Conservation (phyloP, 2,888 invertebrate species). For the Tipula confusa region DNA sequence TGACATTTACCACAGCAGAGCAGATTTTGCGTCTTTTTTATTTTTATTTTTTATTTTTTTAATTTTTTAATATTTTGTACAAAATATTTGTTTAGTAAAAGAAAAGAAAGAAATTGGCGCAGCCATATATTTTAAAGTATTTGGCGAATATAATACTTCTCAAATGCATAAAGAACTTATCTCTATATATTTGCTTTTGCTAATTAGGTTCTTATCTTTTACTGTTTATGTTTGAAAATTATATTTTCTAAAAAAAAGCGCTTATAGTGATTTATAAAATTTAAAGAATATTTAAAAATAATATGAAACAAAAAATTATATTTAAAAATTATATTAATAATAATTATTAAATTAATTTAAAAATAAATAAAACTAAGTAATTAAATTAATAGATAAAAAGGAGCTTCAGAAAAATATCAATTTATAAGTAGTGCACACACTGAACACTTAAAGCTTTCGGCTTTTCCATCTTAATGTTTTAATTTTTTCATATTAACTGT, state of each 20-base stretch:
- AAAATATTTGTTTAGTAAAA: background rate
- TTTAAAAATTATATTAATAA: background rate
- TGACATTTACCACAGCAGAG: constrained; percentile 53
- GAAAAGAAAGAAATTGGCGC: background rate
- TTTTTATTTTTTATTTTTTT: background rate
- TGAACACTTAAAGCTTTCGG: constrained; percentile 40
- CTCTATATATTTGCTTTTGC: background rate
- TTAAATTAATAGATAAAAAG: constrained; percentile 37
- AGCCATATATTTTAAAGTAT: background rate
- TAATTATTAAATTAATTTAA: background rate
- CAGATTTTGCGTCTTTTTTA: constrained; percentile 37
- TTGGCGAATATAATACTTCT: background rate
- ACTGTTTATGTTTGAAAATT: background rate
- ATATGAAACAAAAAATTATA: no score
- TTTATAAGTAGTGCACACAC: constrained; percentile 38
- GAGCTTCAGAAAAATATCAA: constrained; percentile 35
- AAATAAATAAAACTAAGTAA: background rate
- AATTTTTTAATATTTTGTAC: background rate
- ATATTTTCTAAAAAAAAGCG: constrained; percentile 21
- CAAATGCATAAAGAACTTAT: background rate
- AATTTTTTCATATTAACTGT: constrained; percentile 31
- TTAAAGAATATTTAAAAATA: no score
- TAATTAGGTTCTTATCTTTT: background rate
- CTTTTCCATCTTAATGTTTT: constrained; percentile 29
- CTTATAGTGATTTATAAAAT: constrained; percentile 3